Evolutionary conservation across 2,113 vertebrate species (phyloP).

Genomic region (Opisthocomus hoazin): DNA sequence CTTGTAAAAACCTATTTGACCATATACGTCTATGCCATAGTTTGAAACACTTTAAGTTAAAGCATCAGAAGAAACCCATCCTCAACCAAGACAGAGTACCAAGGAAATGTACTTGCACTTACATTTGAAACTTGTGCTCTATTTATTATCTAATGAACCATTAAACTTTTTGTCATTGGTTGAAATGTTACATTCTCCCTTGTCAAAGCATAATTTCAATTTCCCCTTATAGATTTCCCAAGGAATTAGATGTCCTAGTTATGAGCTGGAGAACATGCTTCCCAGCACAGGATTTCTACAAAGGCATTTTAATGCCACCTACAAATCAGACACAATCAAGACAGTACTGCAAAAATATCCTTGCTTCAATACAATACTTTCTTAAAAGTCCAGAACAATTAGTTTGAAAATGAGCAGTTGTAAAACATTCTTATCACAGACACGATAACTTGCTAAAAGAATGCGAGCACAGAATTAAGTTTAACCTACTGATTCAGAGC

Average conservation of each 20-base stretch:
- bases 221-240: background rate
- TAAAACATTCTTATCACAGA: background rate
- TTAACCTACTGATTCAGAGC: background rate
- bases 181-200: background rate
- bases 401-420: background rate
- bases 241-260: background rate
- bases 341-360: background rate
- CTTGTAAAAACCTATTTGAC: background rate
- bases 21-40: background rate
- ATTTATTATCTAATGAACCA: background rate
- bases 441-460: background rate
- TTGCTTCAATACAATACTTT: background rate
- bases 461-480: background rate
- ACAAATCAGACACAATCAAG: background rate
- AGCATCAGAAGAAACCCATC: background rate
- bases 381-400: background rate
- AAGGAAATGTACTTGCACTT: background rate
- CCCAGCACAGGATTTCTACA: background rate
- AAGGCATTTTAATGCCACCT: background rate
- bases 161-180: background rate
- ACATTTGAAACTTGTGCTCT: background rate
- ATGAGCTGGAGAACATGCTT: background rate
- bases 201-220: background rate
- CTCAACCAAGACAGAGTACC: background rate
- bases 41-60: background rate